Percentiles rank a stretch among this genome's conserved stretches.
phyloP scores from a whole-genome alignment of 2,113 vertebrate genomes.

The Neodon shergylaensis region DNA sequence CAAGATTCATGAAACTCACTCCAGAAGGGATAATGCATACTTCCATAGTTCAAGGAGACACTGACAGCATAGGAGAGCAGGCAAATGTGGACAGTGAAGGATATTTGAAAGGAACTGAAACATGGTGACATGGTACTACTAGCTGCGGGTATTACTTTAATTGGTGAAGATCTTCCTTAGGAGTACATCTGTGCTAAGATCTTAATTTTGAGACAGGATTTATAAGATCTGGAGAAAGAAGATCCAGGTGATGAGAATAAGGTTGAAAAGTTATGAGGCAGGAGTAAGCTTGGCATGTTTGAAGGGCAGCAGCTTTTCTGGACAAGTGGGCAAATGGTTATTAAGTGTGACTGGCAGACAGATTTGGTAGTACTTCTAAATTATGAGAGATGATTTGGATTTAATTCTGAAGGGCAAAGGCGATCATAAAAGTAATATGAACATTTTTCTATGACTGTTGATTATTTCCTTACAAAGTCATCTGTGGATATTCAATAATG shows the following conservation, averaged over 20 bases:
- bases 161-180: not conserved
- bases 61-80: not conserved
- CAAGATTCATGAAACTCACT: not conserved
- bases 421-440: not conserved
- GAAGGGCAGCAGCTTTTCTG: not conserved
- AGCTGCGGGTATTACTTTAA: not conserved
- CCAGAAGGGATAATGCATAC: not conserved
- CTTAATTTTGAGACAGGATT: not conserved
- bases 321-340: not conserved
- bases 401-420: not conserved
- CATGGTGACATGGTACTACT: not conserved
- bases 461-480: not conserved
- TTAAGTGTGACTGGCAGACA: not conserved
- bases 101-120: conserved; percentile 15
- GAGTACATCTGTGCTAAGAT: not conserved
- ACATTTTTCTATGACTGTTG: not conserved
- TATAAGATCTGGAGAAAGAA: conserved; percentile 2
- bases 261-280: not conserved
- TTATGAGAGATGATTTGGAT: not conserved
- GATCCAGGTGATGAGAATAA: not conserved
- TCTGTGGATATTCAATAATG: not conserved
- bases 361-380: not conserved
- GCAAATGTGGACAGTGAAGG: not conserved
- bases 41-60: not conserved
- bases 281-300: not conserved